Evolutionary conservation across 1,140 invertebrate species (phyloP), one percentile per base, ranked within the genome.

Genomic region (Nephotettix cincticeps): DNA sequence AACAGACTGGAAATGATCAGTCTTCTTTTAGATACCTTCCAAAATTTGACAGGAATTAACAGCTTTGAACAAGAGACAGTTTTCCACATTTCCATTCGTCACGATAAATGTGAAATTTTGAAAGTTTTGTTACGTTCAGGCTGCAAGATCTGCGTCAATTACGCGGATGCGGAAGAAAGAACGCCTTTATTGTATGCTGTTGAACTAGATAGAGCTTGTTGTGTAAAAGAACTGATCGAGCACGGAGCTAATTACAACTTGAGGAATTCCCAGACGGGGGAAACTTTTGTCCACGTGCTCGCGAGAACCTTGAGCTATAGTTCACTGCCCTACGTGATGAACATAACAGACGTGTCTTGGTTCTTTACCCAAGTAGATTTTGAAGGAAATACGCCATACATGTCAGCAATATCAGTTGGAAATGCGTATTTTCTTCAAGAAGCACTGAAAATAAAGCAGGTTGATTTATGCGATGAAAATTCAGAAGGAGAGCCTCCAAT

Each of bases 121-220:
- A 61, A 23, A 36, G n/a, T 9, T 3, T 27, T 36, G 2, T 14
- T 65, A 14, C 28, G 3, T 9, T 27, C 19, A 11, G 17, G 4
- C 17, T 36, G n/a, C 13, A 21, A 3, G 29, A 2, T 2, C 1
- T 17, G 11, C 3, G 1, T 65, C 1, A 11, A 65, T 21, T 65
- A 36, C 19, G 2, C 11, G 14, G 63, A 65, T 27, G 23, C 14
- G 3, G 13, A 19, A 3, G n/a, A 19, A 21, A 65, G 63, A 25
- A 65, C 28, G 2, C 63, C 63, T 2, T 25, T 65, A 2, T 36
- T 65, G 36, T 65, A 65, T 21, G 63, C 63, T 32, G 63, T 21
- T 13, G 63, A 65, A 19, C 23, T 65, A 19, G 29, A 65, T 30
- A 14, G 27, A 2, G 27, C n/a, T 36, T 2, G 36, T 14, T 65